These are phyloP conservation scores for Notolepis coatsorum DNA, from an alignment of 2,797 vertebrate species.

Conservation along the genomic window DNA sequence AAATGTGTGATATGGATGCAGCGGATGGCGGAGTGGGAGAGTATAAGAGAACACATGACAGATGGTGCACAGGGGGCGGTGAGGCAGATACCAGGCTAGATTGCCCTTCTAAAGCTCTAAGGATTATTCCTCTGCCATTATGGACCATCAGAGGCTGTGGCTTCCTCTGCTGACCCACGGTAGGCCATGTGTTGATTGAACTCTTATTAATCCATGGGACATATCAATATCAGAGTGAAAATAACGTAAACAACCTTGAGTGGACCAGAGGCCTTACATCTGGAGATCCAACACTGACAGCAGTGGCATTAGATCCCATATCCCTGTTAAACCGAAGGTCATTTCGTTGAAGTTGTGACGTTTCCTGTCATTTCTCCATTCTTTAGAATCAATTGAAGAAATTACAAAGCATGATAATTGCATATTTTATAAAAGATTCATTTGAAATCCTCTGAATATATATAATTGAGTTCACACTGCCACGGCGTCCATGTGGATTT, in stretches of 20 bases:
- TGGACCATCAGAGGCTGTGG: constrained; percentile 21
- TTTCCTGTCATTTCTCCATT: background rate
- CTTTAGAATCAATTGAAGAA: background rate
- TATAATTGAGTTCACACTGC: constrained; percentile 1
- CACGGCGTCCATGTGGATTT: constrained; percentile 44
- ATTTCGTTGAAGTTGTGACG: background rate
- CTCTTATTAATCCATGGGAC: constrained; percentile 40
- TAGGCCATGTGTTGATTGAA: constrained; percentile 26
- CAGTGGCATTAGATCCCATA: constrained; percentile 5
- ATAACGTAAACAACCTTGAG: no score
- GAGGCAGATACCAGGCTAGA: constrained; percentile 34
- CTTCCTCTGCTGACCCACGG: constrained; percentile 7
- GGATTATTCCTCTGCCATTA: constrained; percentile 55
- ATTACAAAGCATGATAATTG: no score
- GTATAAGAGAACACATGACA: constrained; percentile 49
- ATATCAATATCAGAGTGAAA: background rate
- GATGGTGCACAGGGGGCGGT: constrained; percentile 52
- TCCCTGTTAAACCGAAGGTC: background rate
- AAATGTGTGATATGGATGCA: background rate
- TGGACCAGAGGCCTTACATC: no score
- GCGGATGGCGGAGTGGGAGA: constrained; percentile 6
- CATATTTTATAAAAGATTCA: background rate
- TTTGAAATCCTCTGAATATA: background rate
- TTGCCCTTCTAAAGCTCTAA: constrained; percentile 47
- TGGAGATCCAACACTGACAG: background rate